phyloP scores from a whole-genome alignment of 1,140 invertebrate species.

The Ips typographus region DNA sequence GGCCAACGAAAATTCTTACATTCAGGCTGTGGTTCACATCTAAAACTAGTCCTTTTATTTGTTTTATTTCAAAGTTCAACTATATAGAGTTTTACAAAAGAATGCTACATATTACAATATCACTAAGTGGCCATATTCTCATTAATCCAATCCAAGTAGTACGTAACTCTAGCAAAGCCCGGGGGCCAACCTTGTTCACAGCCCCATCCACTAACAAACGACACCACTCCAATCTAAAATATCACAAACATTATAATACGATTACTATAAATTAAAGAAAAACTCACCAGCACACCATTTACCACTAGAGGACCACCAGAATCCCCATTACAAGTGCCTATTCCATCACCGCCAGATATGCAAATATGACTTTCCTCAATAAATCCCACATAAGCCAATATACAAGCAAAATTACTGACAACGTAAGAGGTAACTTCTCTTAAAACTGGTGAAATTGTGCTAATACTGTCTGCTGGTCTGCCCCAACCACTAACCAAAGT shows the following conservation, averaged over 20 bases:
- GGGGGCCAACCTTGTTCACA: conserved; percentile 58
- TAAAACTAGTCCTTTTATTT: too few species aligned
- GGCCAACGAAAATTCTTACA: too few species aligned
- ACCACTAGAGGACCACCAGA: conserved; percentile 55
- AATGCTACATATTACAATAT: not conserved
- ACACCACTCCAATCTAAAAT: conserved; percentile 54
- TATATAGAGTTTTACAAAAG: too few species aligned
- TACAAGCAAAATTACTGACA: conserved; percentile 47
- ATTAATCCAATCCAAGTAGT: conserved; percentile 27
- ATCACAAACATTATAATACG: too few species aligned
- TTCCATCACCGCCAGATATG: conserved; percentile 51
- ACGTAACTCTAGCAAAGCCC: conserved; percentile 38
- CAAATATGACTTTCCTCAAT: conserved; percentile 52
- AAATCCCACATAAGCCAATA: conserved; percentile 40
- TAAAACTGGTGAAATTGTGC: conserved; percentile 46
- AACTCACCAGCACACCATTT: conserved; percentile 13
- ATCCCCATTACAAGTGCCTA: conserved; percentile 53
- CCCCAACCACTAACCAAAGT: conserved; percentile 58
- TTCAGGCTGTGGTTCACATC: too few species aligned
- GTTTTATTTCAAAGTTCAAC: too few species aligned
- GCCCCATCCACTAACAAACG: conserved; percentile 56
- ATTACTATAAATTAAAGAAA: too few species aligned
- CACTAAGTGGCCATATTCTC: not conserved
- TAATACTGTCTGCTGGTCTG: conserved; percentile 49
- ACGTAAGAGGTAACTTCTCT: conserved; percentile 42